Evolutionary conservation across 2,797 vertebrate species (phyloP).

Genomic region (Rousettus madagascariensis): DNA sequence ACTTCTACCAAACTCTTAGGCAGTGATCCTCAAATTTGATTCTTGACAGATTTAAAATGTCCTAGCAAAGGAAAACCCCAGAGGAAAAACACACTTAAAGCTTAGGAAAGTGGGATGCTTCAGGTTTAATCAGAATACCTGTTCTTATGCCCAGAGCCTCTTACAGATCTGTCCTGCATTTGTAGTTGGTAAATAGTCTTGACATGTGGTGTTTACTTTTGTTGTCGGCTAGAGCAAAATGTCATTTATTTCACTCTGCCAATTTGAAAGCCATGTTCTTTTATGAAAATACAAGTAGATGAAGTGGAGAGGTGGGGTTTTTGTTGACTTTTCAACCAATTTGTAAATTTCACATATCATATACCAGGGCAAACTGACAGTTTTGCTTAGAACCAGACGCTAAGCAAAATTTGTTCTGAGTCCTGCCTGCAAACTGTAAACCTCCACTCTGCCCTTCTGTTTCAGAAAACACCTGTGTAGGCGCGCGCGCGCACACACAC

Average conservation of each 20-base stretch:
- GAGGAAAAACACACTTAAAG: background rate
- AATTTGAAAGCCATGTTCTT: conserved; percentile 58
- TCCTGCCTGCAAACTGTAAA: background rate
- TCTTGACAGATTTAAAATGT: conserved; percentile 54
- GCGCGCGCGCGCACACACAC: background rate
- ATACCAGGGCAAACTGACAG: conserved; percentile 36
- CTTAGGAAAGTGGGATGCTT: background rate
- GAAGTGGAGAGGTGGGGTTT: conserved; percentile 24
- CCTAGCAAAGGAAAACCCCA: conserved; percentile 17
- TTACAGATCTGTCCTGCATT: background rate
- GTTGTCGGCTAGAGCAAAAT: conserved; percentile 38
- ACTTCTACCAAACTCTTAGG: background rate
- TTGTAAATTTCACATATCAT: conserved; percentile 64
- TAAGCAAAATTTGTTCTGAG: background rate
- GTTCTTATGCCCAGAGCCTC: background rate
- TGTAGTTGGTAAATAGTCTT: conserved; percentile 52
- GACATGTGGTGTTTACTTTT: conserved; percentile 46
- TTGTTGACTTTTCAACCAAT: conserved; percentile 47
- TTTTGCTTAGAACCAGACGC: background rate
- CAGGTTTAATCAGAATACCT: conserved; percentile 17
- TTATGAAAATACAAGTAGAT: conserved; percentile 60
- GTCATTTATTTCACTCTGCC: conserved; percentile 61
- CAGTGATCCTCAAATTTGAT: conserved; percentile 39
- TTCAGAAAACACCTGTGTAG: background rate
- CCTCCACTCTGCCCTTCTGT: background rate